A percentile compares a stretch with the other conserved stretches of the same genome.
These are phyloP conservation scores for Nymphalis io DNA, from an alignment of 1,140 invertebrate species.

Conservation along the genomic window DNA sequence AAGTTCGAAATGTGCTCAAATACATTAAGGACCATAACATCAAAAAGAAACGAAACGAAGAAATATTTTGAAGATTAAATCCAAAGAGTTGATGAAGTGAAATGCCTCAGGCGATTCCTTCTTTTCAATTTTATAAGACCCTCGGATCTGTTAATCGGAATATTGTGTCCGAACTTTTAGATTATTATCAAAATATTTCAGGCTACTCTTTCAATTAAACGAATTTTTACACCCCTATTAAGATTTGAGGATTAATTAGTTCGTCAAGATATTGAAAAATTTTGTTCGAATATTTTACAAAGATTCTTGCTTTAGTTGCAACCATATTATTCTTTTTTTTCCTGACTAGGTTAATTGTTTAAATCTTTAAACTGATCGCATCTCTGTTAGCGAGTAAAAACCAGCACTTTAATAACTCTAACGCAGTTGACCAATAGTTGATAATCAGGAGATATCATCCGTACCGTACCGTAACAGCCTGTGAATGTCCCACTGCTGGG, in stretches of 20 bases:
- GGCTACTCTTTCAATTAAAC: slow-evolving; percentile 14
- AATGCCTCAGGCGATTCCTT: slow-evolving; percentile 49
- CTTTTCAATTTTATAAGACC: slow-evolving; percentile 55
- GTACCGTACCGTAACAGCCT: too few relatives aligned
- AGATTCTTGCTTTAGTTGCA: not conserved
- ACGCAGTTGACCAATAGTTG: too few relatives aligned
- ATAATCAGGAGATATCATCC: too few relatives aligned
- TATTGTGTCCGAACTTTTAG: slow-evolving; percentile 59
- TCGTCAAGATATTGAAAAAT: slow-evolving; percentile 2
- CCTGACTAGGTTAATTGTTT: not conserved
- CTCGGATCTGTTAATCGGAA: slow-evolving; percentile 63
- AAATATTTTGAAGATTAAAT: slow-evolving; percentile 53
- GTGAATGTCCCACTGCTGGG: too few relatives aligned
- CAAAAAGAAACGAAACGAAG: slow-evolving; percentile 22
- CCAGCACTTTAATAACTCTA: too few relatives aligned
- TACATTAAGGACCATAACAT: slow-evolving; percentile 7
- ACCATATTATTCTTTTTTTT: not conserved
- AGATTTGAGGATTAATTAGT: slow-evolving; percentile 8
- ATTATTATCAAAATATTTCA: slow-evolving; percentile 33
- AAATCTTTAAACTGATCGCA: too few relatives aligned
- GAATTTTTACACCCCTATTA: slow-evolving; percentile 5
- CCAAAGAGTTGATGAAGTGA: slow-evolving; percentile 65
- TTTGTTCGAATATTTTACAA: slow-evolving; percentile 5
- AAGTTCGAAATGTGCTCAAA: slow-evolving; percentile 2
- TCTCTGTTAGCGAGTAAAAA: too few relatives aligned